phyloP scores from a whole-genome alignment of 2,888 invertebrate species.

The Volucella inanis region DNA sequence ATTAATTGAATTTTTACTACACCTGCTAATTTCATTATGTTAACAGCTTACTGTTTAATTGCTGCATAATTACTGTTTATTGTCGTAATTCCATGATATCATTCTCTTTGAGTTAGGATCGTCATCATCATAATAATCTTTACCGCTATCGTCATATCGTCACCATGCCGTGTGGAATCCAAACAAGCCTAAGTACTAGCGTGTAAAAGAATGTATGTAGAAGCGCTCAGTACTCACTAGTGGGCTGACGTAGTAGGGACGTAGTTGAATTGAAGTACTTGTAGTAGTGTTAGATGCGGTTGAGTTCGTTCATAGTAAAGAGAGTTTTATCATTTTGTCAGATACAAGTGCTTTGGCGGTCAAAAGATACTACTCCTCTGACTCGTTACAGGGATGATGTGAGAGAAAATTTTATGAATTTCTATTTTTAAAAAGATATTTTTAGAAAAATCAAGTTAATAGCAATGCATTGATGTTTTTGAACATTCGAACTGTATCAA shows the following conservation, averaged over 20 bases:
- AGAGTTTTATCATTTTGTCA: too few relatives aligned
- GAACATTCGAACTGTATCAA: too few relatives aligned
- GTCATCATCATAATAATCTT: slow-evolving; percentile 31
- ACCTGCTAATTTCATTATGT: slow-evolving; percentile 75
- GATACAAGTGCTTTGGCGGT: too few relatives aligned
- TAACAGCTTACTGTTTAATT: slow-evolving; percentile 75
- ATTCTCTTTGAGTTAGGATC: slow-evolving; percentile 65
- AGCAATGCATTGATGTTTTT: too few relatives aligned
- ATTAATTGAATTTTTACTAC: slow-evolving; percentile 75
- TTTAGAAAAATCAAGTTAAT: too few relatives aligned
- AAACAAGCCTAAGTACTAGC: slow-evolving; percentile 41
- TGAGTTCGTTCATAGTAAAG: too few relatives aligned
- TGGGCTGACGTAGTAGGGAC: slow-evolving; percentile 5
- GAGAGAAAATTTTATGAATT: too few relatives aligned
- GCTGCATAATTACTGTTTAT: slow-evolving; percentile 75
- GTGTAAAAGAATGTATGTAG: slow-evolving; percentile 45
- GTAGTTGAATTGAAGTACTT: not conserved
- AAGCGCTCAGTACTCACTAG: not conserved
- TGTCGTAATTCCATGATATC: slow-evolving; percentile 75
- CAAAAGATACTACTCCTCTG: too few relatives aligned
- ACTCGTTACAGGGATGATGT: too few relatives aligned
- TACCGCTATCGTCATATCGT: slow-evolving; percentile 12
- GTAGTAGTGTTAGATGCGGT: too few relatives aligned
- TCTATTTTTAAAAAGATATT: too few relatives aligned
- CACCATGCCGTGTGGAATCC: slow-evolving; percentile 55